Evolutionary conservation across 2,797 vertebrate genomes (phyloP).

Genomic region (Acipenser oxyrinchus): DNA sequence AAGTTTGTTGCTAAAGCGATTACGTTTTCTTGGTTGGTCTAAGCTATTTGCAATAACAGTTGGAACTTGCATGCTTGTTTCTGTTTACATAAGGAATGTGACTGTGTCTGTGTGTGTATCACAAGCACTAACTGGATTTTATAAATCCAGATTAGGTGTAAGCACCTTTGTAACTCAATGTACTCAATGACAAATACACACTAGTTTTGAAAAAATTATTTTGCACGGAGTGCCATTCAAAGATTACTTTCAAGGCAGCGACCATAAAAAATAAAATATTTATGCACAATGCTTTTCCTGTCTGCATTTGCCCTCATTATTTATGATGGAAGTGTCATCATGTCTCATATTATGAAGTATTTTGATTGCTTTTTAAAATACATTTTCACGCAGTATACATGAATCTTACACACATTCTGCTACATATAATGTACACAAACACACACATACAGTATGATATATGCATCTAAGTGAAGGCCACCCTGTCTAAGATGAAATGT

Average conservation of each 20-base stretch:
- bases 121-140: conserved; percentile 12
- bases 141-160: conserved; percentile 16
- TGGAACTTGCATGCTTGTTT: conserved; percentile 1
- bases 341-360: too few species aligned
- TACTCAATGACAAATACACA: conserved; percentile 3
- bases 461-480: too few species aligned
- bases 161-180: conserved; percentile 1
- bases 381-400: too few species aligned
- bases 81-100: conserved; percentile 9
- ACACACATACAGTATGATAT: too few species aligned
- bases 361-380: too few species aligned
- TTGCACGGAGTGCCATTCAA: not conserved
- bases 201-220: not conserved
- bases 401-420: too few species aligned
- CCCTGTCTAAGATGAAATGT: too few species aligned
- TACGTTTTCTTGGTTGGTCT: conserved; percentile 29
- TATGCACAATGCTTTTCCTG: not conserved
- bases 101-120: not conserved
- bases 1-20: conserved; percentile 8
- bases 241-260: too few species aligned
- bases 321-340: too few species aligned
- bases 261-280: too few species aligned
- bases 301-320: too few species aligned
- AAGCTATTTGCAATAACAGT: conserved; percentile 12
- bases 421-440: too few species aligned